Conservation (phyloP, 1,140 invertebrate species). For the Proctacanthus coquilletti region DNA sequence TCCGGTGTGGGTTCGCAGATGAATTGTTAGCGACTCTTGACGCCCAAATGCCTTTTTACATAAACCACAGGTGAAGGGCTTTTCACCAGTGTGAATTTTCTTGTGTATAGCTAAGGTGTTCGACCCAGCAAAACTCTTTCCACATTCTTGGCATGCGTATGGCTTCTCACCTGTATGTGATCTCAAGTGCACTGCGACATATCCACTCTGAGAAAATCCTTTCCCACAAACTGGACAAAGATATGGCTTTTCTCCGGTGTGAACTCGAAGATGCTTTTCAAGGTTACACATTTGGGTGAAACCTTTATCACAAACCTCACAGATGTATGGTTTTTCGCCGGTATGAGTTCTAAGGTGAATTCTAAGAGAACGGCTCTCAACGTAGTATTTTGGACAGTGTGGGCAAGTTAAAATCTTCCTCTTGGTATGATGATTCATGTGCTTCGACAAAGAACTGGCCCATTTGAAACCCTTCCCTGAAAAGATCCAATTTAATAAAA, state of each 20-base stretch:
- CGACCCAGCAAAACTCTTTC: constrained; percentile 33
- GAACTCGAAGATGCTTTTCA: constrained; percentile 23
- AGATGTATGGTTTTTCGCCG: constrained; percentile 32
- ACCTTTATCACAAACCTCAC: constrained; percentile 39
- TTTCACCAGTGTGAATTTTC: constrained; percentile 37
- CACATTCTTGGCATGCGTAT: constrained; percentile 31
- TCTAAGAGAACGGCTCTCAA: constrained; percentile 19
- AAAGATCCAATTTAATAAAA: too few relatives aligned
- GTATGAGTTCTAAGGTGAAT: constrained; percentile 21
- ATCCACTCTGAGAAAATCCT: constrained; percentile 14
- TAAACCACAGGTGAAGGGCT: constrained; percentile 39
- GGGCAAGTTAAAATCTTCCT: constrained; percentile 29
- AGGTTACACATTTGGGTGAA: constrained; percentile 33
- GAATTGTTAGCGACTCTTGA: constrained; percentile 33
- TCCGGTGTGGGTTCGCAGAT: constrained; percentile 39
- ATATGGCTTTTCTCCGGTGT: constrained; percentile 26
- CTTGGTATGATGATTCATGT: constrained; percentile 33
- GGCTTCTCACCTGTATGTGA: constrained; percentile 37
- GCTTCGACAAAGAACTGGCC: constrained; percentile 31
- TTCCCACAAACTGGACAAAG: constrained; percentile 19
- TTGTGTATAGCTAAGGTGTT: constrained; percentile 37
- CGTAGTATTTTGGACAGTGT: constrained; percentile 30
- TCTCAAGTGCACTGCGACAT: constrained; percentile 24
- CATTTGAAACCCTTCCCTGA: constrained; percentile 30
- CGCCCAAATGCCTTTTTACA: constrained; percentile 37